phyloP scores from a whole-genome alignment of 2,888 invertebrate genomes.

The Eilema caniola region DNA sequence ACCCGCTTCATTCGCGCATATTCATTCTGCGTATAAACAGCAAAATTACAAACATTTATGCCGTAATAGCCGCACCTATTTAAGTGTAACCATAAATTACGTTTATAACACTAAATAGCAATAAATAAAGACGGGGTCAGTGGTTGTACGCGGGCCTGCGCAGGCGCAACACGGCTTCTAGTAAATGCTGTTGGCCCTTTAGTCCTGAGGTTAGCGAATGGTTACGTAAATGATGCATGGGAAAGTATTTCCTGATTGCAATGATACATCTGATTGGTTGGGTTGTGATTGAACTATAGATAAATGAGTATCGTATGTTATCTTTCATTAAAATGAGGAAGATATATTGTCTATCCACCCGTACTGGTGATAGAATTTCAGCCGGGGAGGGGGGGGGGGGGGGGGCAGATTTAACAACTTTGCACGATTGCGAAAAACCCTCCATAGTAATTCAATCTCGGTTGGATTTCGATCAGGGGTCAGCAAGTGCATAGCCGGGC shows the following conservation, averaged over 20 bases:
- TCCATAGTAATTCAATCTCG: too few relatives aligned
- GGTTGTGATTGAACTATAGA: not conserved
- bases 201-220: conserved; percentile 13
- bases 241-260: conserved; percentile 11
- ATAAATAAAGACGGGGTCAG: conserved; percentile 53
- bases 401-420: too few relatives aligned
- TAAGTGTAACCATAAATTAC: conserved; percentile 41
- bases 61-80: conserved; percentile 47
- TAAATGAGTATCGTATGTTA: too few relatives aligned
- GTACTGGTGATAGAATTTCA: too few relatives aligned
- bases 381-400: too few relatives aligned
- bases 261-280: not conserved
- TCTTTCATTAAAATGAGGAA: too few relatives aligned
- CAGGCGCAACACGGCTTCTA: conserved; percentile 41
- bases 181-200: conserved; percentile 41
- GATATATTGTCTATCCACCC: too few relatives aligned
- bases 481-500: too few relatives aligned
- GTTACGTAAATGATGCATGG: conserved; percentile 16
- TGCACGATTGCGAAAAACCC: too few relatives aligned
- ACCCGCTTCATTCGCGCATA: not conserved
- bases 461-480: too few relatives aligned
- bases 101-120: conserved; percentile 28
- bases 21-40: conserved; percentile 34
- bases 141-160: conserved; percentile 41
- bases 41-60: conserved; percentile 36